Evolutionary conservation across 2,797 vertebrate genomes (phyloP), one percentile per base, ranked within the genome.

Genomic region (Sitta carolinensis): DNA sequence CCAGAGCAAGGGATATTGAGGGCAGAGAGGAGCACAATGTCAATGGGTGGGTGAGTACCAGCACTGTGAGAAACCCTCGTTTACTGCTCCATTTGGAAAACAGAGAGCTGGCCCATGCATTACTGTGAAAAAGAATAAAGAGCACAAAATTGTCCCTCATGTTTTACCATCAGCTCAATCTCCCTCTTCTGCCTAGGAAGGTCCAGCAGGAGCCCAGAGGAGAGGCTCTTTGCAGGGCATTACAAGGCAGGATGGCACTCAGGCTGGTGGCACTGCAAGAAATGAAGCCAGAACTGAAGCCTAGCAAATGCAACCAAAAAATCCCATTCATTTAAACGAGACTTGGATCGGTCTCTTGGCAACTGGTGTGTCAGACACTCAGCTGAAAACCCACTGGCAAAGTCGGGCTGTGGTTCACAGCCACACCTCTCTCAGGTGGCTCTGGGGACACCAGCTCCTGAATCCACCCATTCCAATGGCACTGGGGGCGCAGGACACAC

Each of bases 341-440:
- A 74, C 72, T 94, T 97, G 92, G 87, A 95, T 85, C 68, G 0
- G 61, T 57, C 80, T 80, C 51, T 82, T 94, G 94, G 89, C 90
- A 94, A 77, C 66, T 38, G 36, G 50, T 48, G 74, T 70, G 85
- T 72, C 85, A 95, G 80, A 93, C 64, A 59, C 47, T 92, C 36
- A 16, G 86, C 77, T 47, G 84, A 89, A 92, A 95, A 92, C 30
- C 84, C 87, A 51, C 75, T 85, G 90, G 87, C 80, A 95, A 72
- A 63, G 57, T 16, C 75, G 57, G 85, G 52, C 75, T 42, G 72
- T 6, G n/a, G 30, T 89, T 68, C 36, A 20, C 70, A 94, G 83
- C 34, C 62, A 68, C 54, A 0, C 61, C 84, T 38, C 52, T 30
- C 61, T 47, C 81, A 30, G 68, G 84, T 80, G 87, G 57, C 50